Base-by-base conservation (phyloP, 2,797 vertebrate species). In the Molothrus ater region DNA sequence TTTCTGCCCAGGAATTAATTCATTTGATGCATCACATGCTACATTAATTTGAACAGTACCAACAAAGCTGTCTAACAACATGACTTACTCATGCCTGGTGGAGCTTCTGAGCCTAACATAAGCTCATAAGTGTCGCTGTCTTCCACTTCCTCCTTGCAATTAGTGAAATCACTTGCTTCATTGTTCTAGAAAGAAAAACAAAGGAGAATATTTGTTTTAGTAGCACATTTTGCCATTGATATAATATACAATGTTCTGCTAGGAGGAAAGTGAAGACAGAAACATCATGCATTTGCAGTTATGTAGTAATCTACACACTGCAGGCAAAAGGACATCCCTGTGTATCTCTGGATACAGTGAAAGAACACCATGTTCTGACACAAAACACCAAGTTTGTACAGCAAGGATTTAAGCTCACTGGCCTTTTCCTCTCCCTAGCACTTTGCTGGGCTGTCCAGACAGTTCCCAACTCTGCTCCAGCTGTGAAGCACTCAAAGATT, bases 181-280 rank as follows among this genome's bases (percentile, higher is more conserved):
- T 86, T 91, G 38, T 93, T 83, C 98, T 98, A 88, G 73, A 94
- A 95, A 66, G 56, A 93, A 88, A 94, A 75, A 90, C 3, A 59
- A 86, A 86, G 29, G 21, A 70, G 32, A 88, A 19, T 13, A 51
- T 34, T 96, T 72, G 3, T n/a, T 93, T 93, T 25, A 25, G 28
- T 64, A 38, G 36, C 20, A 32, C 10, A 29, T 19, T 61, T 43
- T 85, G 53, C 24, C 45, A 11, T 8, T 3, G 4, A 31, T 59
- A 53, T 1, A 64, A 48, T 11, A 65, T 9, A 48, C 29, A 73
- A 6, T 15, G 34, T 53, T 73, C 38, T 80, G 20, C 24, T 18
- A 53, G 48, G 32, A 53, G 48, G 19, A 71, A 64, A 70, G 31
- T 5, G 6, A 56, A 70, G 64, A 63, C 21, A 59, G 48, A 68